phyloP scores from a whole-genome alignment of 2,888 invertebrate genomes.

The Rhopalosiphum nymphaeae region DNA sequence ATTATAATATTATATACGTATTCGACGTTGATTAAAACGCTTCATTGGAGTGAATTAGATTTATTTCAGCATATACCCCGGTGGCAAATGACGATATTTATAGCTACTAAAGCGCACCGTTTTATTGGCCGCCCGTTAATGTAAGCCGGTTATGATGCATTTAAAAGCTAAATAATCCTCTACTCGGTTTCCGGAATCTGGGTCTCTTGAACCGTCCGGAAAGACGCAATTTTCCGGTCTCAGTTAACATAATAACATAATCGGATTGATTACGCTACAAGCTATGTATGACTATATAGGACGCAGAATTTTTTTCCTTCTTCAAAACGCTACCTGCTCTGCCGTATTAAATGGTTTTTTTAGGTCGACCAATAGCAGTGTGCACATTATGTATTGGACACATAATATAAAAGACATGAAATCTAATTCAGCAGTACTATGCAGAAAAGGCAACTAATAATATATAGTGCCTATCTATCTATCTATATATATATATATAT shows the following conservation, averaged over 20 bases:
- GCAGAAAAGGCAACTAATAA: neutral
- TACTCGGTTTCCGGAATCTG: conserved; percentile 31
- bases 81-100: neutral
- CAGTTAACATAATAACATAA: conserved; percentile 65
- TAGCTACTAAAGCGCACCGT: conserved; percentile 44
- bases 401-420: conserved; percentile 12
- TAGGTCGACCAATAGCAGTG: conserved; percentile 28
- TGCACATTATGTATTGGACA: neutral
- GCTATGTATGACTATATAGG: conserved; percentile 6
- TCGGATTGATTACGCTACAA: conserved; percentile 61
- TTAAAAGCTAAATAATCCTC: conserved; percentile 62
- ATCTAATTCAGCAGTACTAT: conserved; percentile 41
- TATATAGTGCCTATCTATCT: neutral
- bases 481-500: neutral
- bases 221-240: conserved; percentile 65
- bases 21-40: conserved; percentile 29
- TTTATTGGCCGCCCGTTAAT: conserved; percentile 59
- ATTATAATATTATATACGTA: neutral
- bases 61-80: conserved; percentile 22
- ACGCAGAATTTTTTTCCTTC: conserved; percentile 37
- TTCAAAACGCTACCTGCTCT: conserved; percentile 46
- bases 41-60: conserved; percentile 49
- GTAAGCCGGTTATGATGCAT: conserved; percentile 61
- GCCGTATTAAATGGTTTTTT: conserved; percentile 59
- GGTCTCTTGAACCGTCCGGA: conserved; percentile 59